A percentile compares a stretch with the other conserved stretches of the same genome.
phyloP scores from a whole-genome alignment of 1,140 invertebrate species.

The Galleria mellonella region DNA sequence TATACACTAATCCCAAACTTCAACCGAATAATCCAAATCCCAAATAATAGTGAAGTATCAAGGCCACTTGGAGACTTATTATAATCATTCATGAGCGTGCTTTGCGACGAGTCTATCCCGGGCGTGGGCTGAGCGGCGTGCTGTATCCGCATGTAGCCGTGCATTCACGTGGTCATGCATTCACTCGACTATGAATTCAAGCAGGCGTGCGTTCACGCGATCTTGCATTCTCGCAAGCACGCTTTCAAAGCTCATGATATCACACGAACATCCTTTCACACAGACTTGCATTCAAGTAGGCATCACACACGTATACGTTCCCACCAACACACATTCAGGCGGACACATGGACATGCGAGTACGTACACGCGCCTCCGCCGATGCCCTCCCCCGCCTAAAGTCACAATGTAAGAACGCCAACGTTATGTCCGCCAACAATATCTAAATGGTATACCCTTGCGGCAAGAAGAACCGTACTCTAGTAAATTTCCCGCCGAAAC shows the following conservation, averaged over 20 bases:
- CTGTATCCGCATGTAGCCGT: no score
- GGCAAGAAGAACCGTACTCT: constrained; percentile 54
- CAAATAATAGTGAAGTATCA: constrained; percentile 70
- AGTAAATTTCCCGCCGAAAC: constrained; percentile 61
- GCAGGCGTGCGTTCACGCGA: no score
- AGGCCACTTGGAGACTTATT: constrained; percentile 72
- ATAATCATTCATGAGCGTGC: constrained; percentile 45
- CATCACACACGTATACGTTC: no score
- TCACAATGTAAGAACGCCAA: constrained; percentile 39
- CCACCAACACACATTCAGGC: no score
- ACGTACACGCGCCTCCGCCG: no score
- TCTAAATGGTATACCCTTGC: constrained; percentile 69
- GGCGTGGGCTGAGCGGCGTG: neutral
- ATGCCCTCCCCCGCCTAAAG: constrained; percentile 1
- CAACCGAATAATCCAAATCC: constrained; percentile 66
- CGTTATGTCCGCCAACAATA: constrained; percentile 54
- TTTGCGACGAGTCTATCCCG: constrained; percentile 38
- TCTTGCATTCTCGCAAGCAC: no score
- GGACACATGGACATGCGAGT: no score
- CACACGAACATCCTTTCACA: no score
- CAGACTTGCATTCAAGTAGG: no score
- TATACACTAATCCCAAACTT: constrained; percentile 69
- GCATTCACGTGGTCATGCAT: no score
- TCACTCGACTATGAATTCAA: no score
- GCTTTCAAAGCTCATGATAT: no score